Conservation (phyloP, 2,797 vertebrate species). For the Myotis myotis region DNA sequence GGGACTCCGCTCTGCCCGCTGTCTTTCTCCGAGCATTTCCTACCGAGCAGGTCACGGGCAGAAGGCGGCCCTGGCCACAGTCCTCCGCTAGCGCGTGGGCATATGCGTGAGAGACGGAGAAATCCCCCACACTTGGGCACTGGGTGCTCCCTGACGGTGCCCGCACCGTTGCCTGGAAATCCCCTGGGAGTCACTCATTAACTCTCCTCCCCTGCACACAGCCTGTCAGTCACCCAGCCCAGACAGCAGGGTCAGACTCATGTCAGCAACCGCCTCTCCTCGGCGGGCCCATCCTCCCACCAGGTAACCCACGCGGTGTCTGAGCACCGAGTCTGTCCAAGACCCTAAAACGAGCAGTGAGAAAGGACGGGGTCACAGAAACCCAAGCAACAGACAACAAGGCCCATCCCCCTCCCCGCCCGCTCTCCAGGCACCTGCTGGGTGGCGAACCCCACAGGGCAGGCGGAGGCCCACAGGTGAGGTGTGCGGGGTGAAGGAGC, state of each 20-base stretch:
- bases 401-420: rapidly evolving
- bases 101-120: rapidly evolving
- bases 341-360: too few species aligned
- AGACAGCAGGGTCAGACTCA: not conserved
- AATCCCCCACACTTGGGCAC: not conserved
- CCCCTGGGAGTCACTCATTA: slow-evolving; percentile 50
- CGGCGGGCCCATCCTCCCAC: not conserved
- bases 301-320: rapidly evolving
- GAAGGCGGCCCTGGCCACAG: rapidly evolving
- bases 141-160: rapidly evolving
- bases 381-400: not conserved
- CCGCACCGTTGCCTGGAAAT: slow-evolving; percentile 47
- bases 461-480: not conserved
- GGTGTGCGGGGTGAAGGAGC: rapidly evolving
- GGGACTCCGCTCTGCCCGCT: rapidly evolving
- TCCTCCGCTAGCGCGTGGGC: not conserved
- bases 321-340: rapidly evolving
- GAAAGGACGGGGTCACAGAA: not conserved
- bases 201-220: not conserved
- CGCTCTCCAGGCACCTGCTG: not conserved
- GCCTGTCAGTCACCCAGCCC: not conserved
- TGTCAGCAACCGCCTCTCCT: too few species aligned
- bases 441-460: rapidly evolving
- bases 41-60: rapidly evolving
- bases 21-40: rapidly evolving